These are phyloP conservation scores for Osmerus mordax DNA, from an alignment of 2,113 vertebrate species.

Conservation along the genomic window DNA sequence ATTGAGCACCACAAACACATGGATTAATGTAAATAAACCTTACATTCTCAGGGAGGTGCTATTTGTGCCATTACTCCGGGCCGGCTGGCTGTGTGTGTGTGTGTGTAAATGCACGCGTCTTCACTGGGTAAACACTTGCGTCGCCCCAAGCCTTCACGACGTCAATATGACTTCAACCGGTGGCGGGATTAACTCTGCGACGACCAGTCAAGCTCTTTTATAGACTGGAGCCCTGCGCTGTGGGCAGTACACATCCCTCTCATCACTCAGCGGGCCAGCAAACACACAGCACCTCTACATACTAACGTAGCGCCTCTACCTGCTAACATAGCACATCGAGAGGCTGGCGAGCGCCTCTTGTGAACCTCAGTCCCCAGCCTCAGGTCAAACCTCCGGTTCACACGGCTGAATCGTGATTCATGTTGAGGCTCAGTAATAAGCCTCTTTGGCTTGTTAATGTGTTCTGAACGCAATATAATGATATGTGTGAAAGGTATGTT, in stretches of 20 bases:
- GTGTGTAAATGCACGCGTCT: constrained; percentile 13
- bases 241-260: constrained; percentile 53
- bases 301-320: constrained; percentile 40
- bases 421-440: too few species aligned
- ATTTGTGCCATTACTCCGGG: constrained; percentile 11
- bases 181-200: constrained; percentile 55
- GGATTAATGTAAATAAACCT: constrained; percentile 26
- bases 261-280: constrained; percentile 51
- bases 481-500: too few species aligned
- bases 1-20: constrained; percentile 1
- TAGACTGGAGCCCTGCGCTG: constrained; percentile 53
- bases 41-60: background rate
- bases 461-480: too few species aligned
- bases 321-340: background rate
- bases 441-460: too few species aligned
- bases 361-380: too few species aligned
- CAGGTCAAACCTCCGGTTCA: too few species aligned
- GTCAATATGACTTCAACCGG: too few species aligned
- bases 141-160: too few species aligned
- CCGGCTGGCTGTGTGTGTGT: constrained; percentile 13
- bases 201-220: constrained; percentile 44
- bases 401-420: too few species aligned
- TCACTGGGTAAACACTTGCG: constrained; percentile 50
- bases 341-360: too few species aligned
- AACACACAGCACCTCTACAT: constrained; percentile 4